Evolutionary conservation across 2,888 invertebrate genomes (phyloP).

Genomic region (Philopedon plagiatum): DNA sequence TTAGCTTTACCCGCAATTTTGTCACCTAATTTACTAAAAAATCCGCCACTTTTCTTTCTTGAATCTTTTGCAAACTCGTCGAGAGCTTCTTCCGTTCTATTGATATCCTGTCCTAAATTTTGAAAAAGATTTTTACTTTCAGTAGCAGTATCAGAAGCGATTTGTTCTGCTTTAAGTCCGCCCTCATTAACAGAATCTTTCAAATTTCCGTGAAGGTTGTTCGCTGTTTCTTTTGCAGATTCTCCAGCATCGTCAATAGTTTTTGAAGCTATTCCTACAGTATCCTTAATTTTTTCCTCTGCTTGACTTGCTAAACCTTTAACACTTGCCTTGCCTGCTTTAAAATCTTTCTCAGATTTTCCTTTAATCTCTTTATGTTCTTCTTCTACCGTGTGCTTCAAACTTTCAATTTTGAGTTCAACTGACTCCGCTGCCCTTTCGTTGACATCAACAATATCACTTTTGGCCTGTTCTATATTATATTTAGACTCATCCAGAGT

Average conservation of each 20-base stretch:
- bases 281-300: not conserved
- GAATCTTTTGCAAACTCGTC: slow-evolving; percentile 55
- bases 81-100: slow-evolving; percentile 34
- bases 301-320: not conserved
- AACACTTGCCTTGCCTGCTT: too few relatives aligned
- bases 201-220: not conserved
- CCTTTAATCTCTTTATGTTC: not conserved
- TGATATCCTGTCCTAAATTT: slow-evolving; percentile 13
- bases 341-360: not conserved
- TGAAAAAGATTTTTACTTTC: slow-evolving; percentile 11
- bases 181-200: not conserved
- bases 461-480: slow-evolving; percentile 47
- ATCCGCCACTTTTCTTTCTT: slow-evolving; percentile 51
- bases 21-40: slow-evolving; percentile 52
- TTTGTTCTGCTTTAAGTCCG: not conserved
- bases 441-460: not conserved
- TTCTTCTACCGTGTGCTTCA: not conserved
- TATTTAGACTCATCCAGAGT: slow-evolving; percentile 35
- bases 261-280: slow-evolving; percentile 30
- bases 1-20: slow-evolving; percentile 46
- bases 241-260: not conserved
- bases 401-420: not conserved
- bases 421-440: not conserved
- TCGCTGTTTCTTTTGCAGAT: slow-evolving; percentile 2
- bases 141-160: not conserved